These are phyloP conservation scores for Danionella cerebrum DNA, from an alignment of 2,113 vertebrate genomes.

Conservation along the genomic window DNA sequence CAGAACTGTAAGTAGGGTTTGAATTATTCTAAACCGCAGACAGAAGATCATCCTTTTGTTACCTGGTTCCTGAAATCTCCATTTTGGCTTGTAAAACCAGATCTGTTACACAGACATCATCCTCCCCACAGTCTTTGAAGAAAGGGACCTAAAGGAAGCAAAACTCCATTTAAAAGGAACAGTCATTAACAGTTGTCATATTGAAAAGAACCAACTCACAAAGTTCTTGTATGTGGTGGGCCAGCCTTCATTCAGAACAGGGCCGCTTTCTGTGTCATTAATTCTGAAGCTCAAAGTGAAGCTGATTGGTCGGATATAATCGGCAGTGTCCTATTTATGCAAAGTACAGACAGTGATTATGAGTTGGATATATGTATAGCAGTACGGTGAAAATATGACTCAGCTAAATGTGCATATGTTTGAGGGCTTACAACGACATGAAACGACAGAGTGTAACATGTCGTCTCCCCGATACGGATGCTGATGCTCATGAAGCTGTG, in stretches of 20 bases:
- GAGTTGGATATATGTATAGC: not conserved
- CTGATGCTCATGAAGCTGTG: conserved; percentile 57
- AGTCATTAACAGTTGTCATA: too few relatives aligned
- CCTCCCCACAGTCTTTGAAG: conserved; percentile 91
- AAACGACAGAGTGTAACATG: conserved; percentile 75
- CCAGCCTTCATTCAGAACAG: conserved; percentile 77
- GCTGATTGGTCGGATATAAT: conserved; percentile 83
- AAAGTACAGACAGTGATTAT: not conserved
- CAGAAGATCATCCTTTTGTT: not conserved
- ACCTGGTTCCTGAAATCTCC: conserved; percentile 82
- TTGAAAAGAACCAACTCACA: too few relatives aligned
- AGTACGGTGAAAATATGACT: too few relatives aligned
- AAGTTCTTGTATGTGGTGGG: conserved; percentile 69
- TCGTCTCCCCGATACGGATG: conserved; percentile 56
- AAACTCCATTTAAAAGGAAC: not conserved
- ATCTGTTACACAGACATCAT: conserved; percentile 80
- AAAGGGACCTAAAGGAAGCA: conserved; percentile 75
- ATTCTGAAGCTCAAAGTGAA: conserved; percentile 76
- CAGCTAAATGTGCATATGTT: not conserved
- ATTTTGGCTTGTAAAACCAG: conserved; percentile 73
- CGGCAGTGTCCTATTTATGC: conserved; percentile 76
- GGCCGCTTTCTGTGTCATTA: conserved; percentile 67
- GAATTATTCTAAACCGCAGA: too few relatives aligned
- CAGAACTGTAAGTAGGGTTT: not conserved
- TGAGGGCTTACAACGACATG: conserved; percentile 77